Conservation (phyloP, 2,797 vertebrate genomes). For the Coregonus sp. region DNA sequence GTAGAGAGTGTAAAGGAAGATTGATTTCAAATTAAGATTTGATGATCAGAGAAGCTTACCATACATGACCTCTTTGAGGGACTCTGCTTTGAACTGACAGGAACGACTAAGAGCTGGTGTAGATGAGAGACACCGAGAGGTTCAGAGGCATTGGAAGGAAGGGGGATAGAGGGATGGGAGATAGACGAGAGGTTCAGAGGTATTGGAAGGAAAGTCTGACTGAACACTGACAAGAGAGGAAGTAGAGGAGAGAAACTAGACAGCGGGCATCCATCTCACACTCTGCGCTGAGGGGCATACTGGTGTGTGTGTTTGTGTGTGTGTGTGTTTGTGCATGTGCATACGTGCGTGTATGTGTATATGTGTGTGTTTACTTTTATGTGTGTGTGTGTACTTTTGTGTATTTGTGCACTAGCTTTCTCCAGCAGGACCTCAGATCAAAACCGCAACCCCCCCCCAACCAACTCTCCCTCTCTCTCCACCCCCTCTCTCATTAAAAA, state of each 20-base stretch:
- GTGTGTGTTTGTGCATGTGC: neutral
- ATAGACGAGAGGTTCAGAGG: neutral
- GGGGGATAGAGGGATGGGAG: neutral
- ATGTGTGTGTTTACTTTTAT: neutral
- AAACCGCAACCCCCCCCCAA: conserved; percentile 74
- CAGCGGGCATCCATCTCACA: conserved; percentile 67
- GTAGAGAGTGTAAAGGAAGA: neutral
- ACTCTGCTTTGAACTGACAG: neutral
- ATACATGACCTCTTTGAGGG: neutral
- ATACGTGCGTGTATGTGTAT: neutral
- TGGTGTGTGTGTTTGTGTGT: conserved; percentile 27
- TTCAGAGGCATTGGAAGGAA: conserved; percentile 1
- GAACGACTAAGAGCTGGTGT: neutral
- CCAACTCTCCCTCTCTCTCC: conserved; percentile 68
- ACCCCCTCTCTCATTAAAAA: conserved; percentile 85
- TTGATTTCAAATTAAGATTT: conserved; percentile 2
- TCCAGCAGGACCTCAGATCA: conserved; percentile 82
- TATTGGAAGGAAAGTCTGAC: conserved; percentile 45
- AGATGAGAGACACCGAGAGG: neutral
- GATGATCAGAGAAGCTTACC: conserved; percentile 3
- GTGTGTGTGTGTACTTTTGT: conserved; percentile 18
- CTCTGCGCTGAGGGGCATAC: conserved; percentile 24
- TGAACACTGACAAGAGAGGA: conserved; percentile 65
- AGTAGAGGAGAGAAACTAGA: conserved; percentile 66
- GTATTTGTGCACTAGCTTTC: conserved; percentile 70